phyloP scores from a whole-genome alignment of 2,888 invertebrate species.

The Pyrocoelia pectoralis region DNA sequence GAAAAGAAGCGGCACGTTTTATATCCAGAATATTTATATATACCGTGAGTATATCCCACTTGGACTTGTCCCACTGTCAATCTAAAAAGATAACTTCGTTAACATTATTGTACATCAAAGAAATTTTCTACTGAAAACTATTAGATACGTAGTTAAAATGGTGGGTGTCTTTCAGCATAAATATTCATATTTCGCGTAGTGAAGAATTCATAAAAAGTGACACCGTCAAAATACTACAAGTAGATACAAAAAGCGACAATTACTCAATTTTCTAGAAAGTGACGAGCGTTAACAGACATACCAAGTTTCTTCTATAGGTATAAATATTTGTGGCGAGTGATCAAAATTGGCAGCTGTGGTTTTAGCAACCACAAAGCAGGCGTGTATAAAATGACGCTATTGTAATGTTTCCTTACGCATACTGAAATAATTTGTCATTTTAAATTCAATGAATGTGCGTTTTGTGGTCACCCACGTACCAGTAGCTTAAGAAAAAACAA shows the following conservation, averaged over 20 bases:
- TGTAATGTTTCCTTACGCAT: slow-evolving; percentile 30
- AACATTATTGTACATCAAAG: background rate
- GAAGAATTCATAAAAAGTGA: too few species aligned
- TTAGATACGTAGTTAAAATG: too few species aligned
- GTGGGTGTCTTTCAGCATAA: too few species aligned
- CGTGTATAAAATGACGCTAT: slow-evolving; percentile 34
- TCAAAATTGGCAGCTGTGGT: slow-evolving; percentile 26
- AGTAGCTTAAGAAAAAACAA: slow-evolving; percentile 34
- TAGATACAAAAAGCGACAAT: background rate
- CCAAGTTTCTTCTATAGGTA: background rate
- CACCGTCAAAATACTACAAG: too few species aligned
- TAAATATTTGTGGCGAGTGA: slow-evolving; percentile 25
- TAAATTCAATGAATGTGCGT: slow-evolving; percentile 34
- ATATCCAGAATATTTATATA: slow-evolving; percentile 17
- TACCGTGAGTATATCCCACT: slow-evolving; percentile 2
- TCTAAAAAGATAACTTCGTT: background rate
- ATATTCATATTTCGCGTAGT: too few species aligned
- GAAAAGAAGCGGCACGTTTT: slow-evolving; percentile 14
- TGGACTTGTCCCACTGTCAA: slow-evolving; percentile 1
- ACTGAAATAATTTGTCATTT: slow-evolving; percentile 35
- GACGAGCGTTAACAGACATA: slow-evolving; percentile 1
- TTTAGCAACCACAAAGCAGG: slow-evolving; percentile 30
- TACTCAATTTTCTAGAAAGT: slow-evolving; percentile 8
- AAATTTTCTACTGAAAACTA: too few species aligned
- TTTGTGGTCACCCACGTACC: slow-evolving; percentile 35